Conservation (phyloP, 2,113 vertebrate genomes). For the Peromyscus californicus region DNA sequence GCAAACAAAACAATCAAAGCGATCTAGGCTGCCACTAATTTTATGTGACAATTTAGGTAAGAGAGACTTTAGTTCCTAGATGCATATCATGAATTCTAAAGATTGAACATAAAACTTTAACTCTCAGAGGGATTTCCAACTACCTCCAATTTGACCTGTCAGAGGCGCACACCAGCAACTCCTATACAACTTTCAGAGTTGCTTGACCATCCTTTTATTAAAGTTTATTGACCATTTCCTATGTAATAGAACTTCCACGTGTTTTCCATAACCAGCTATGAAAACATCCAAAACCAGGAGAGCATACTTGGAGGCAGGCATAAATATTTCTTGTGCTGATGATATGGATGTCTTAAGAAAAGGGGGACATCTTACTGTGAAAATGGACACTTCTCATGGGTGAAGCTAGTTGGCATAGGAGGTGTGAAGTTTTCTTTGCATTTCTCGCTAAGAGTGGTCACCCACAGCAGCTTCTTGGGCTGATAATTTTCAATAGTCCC, state of each 20-base stretch:
- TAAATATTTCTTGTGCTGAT: neutral
- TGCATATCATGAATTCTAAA: neutral
- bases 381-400: neutral
- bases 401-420: neutral
- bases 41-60: constrained; percentile 5
- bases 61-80: neutral
- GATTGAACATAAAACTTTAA: neutral
- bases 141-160: neutral
- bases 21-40: neutral
- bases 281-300: neutral
- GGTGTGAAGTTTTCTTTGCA: neutral
- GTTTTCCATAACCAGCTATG: neutral
- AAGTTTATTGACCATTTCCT: neutral
- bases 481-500: neutral
- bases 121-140: neutral
- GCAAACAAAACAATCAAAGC: neutral
- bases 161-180: neutral
- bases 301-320: neutral
- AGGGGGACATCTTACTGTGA: neutral
- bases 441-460: neutral
- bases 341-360: neutral
- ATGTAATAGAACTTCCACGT: neutral
- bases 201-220: neutral
- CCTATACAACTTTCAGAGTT: neutral
- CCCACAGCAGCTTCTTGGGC: neutral